These are phyloP conservation scores for Megastigmus dorsalis DNA, from an alignment of 2,888 invertebrate species.

Conservation along the genomic window DNA sequence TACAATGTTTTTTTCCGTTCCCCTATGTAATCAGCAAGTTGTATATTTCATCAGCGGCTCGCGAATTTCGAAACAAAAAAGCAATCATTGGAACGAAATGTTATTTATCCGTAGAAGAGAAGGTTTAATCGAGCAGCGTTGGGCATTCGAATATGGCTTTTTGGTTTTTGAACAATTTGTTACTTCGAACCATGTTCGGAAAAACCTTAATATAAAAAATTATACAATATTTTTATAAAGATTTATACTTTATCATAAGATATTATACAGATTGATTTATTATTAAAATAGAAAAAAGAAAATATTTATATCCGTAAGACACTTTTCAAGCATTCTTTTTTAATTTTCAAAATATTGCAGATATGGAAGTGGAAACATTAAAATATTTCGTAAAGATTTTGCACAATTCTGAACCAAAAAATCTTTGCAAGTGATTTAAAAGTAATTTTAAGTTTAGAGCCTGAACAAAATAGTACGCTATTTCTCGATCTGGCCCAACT, in stretches of 20 bases:
- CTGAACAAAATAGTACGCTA: not conserved
- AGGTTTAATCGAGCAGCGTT: not conserved
- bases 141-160: not conserved
- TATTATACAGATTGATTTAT: no score
- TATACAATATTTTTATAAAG: no score
- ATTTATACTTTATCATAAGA: no score
- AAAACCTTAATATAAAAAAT: no score
- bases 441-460: no score
- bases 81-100: conserved; percentile 1
- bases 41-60: conserved; percentile 18
- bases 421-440: no score
- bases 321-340: no score
- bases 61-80: not conserved
- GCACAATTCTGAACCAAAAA: no score
- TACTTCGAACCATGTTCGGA: no score
- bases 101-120: not conserved
- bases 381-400: no score
- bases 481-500: not conserved
- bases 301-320: not conserved
- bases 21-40: not conserved
- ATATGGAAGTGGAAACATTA: no score
- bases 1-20: not conserved
- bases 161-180: not conserved
- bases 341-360: no score
- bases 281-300: not conserved